phyloP scores from a whole-genome alignment of 2,113 vertebrate genomes.

The Apaloderma vittatum region DNA sequence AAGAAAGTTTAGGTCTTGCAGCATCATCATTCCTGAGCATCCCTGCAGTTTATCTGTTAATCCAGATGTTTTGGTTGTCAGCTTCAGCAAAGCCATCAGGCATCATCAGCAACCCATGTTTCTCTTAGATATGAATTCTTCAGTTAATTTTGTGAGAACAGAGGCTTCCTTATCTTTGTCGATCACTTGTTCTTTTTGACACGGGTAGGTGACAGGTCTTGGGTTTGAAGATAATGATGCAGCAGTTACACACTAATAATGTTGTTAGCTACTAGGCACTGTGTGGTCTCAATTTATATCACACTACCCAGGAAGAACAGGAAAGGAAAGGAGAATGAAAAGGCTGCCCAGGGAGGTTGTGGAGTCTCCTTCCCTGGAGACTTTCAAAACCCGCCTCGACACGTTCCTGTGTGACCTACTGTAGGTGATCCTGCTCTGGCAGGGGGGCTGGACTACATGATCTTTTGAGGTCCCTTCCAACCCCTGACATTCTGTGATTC shows the following conservation, averaged over 20 bases:
- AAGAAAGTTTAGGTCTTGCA: neutral
- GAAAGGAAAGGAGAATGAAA: neutral
- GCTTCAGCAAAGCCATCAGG: neutral
- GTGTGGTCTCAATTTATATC: neutral
- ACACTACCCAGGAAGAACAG: neutral
- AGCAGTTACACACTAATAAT: neutral
- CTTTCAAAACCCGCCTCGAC: too few relatives aligned
- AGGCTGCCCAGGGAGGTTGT: too few relatives aligned
- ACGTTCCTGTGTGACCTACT: too few relatives aligned
- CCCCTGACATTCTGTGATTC: too few relatives aligned
- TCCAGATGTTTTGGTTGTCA: neutral
- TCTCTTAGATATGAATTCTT: neutral
- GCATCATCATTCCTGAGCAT: neutral
- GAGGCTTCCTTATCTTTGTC: neutral
- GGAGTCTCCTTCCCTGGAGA: too few relatives aligned
- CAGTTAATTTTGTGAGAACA: neutral
- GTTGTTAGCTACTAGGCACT: neutral
- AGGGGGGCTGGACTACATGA: too few relatives aligned
- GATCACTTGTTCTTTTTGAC: neutral
- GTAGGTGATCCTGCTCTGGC: too few relatives aligned
- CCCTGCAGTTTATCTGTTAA: neutral
- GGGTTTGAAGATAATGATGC: neutral
- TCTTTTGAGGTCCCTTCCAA: too few relatives aligned
- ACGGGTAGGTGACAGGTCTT: neutral
- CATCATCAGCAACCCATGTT: neutral